Evolutionary conservation across 2,888 invertebrate species (phyloP), one percentile per base, ranked within the genome.

Genomic region (Crossocerus cetratus): DNA sequence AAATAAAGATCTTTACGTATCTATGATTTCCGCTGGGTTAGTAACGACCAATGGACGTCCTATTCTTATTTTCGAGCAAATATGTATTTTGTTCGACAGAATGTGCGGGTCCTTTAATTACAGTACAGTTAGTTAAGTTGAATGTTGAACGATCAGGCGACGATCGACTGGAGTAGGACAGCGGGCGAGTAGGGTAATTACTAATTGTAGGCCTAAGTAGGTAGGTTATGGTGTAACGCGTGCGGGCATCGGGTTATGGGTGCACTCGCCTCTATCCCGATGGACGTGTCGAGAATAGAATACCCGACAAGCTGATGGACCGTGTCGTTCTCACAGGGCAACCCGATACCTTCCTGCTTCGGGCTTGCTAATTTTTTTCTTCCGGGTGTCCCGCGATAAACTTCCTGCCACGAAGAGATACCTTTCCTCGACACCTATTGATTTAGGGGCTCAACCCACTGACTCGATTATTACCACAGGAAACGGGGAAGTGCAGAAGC

Each of bases 281-380:
- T 49, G n/a, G 49, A 62, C 55, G 54, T 14, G 56, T 5, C 14
- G 49, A 49, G 67, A 71, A 43, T 67, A 55, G 71, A 68, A 44
- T 68, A 71, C 62, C 32, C 67, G 67, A 61, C 56, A 61, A 71
- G 61, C 49, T 65, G 71, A 68, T 71, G 71, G 71, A 71, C 71
- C 71, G 71, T 68, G 44, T 67, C 71, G 71, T 67, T 71, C 71
- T 71, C 71, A 71, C 67, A 70, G 70, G 32, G 61, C 66, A 67
- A 67, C 61, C 66, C 60, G 11, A 22, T 23, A 57, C 23, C 57
- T 23, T 57, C 57, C 22, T 57, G 55, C 55, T 49, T 49, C 49
- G 49, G 49, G 49, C 2, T 16, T 14, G n/a, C n/a, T 16, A 49
- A 49, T 49, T 49, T 49, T 49, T 49, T 4, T 49, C 49, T 49